Percentiles rank a stretch among this genome's conserved stretches.
phyloP scores from a whole-genome alignment of 2,113 vertebrate species.

The Delphinapterus leucas region DNA sequence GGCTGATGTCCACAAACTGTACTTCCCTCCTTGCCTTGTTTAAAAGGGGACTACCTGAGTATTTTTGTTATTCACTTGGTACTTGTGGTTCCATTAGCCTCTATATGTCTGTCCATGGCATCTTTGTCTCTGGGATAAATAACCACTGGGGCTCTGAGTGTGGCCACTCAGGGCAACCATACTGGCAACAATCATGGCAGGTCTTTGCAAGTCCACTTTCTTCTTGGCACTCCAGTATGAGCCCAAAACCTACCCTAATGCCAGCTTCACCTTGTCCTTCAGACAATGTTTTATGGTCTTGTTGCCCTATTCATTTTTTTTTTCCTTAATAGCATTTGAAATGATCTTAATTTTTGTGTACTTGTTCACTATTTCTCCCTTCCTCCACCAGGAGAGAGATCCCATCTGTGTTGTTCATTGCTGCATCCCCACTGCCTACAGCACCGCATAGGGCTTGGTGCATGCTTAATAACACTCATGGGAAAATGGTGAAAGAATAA shows the following conservation, averaged over 20 bases:
- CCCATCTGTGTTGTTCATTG: background rate
- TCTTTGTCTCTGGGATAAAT: background rate
- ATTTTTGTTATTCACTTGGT: background rate
- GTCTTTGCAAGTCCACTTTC: background rate
- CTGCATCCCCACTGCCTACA: background rate
- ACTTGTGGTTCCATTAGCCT: background rate
- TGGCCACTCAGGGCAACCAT: background rate
- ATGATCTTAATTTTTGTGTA: background rate
- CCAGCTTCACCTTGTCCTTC: background rate
- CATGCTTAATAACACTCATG: background rate
- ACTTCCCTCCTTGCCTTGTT: background rate
- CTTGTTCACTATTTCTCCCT: background rate
- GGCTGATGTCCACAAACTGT: background rate
- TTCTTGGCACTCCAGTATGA: background rate
- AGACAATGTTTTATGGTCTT: too few species aligned
- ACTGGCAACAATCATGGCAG: background rate
- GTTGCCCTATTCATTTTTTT: background rate
- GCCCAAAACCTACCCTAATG: background rate
- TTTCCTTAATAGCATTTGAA: background rate
- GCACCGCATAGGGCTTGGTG: accelerated
- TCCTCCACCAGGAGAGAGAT: too few species aligned
- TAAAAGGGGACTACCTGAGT: background rate
- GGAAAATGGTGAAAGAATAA: background rate
- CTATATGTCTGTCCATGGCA: background rate
- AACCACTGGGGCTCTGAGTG: accelerated